Evolutionary conservation across 1,140 invertebrate genomes (phyloP), one percentile per base, ranked within the genome.

Genomic region (Hylaeus anthracinus): DNA sequence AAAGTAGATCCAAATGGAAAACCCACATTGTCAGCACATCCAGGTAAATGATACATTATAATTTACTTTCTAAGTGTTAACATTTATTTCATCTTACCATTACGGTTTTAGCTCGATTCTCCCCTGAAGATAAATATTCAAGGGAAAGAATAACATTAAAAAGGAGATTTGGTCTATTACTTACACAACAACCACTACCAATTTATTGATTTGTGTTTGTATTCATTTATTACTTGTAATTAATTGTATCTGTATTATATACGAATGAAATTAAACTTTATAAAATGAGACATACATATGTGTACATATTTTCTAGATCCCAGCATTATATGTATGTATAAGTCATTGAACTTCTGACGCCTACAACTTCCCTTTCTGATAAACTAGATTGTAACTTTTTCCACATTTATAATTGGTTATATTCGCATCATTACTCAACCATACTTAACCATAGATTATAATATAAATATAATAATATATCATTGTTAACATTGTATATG

Each of bases 121-220:
- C 98, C 15, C 98, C 98, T 0, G 98, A 99, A 93, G 98, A 99
- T 90, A 98, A 98, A 93, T 98, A 97, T 91, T 99, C 98, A 0
- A 95, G 96, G 85, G 96, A 99, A 89, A 95, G 98, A 81, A 96
- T 99, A 70, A 97, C 95, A 1, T 96, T 98, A 56, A 99, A 99
- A 93, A 97, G 97, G 90, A 94, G 98, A 91, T 99, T 98, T 94
- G 96, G 97, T 12, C 93, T 99, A 55, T 93, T 99, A 37, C 94
- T 97, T 12, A 98, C 97, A n/a, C 98, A 98, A 93, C 95, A 97
- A 90, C 96, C 97, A 39, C 95, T 96, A 91, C 95, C 95, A 74
- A 93, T 94, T 55, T 96, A 95, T 91, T 96, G 92, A 94, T 26
- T 26, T 26, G 26, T 26, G 26, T 26, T 26, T 26, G 26, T 53